A percentile compares a stretch with the other conserved stretches of the same genome.
Conservation (phyloP, 2,797 vertebrate species). For the Fundulus diaphanus region DNA sequence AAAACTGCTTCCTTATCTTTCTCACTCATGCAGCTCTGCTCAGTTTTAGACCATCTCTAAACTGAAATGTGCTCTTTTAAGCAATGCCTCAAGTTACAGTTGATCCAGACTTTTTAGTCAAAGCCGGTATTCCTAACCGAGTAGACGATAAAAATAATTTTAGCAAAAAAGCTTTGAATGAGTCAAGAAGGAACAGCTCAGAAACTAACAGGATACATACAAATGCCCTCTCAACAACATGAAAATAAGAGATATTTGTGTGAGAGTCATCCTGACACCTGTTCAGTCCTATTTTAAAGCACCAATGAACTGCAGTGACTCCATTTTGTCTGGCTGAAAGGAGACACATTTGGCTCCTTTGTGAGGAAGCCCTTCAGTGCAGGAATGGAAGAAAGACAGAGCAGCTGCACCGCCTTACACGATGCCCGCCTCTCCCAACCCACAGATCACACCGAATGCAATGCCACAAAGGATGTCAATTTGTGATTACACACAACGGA, state of each 20-base stretch:
- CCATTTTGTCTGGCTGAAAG: conserved; percentile 60
- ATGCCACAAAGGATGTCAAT: conserved; percentile 65
- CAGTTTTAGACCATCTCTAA: conserved; percentile 13
- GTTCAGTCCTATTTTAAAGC: conserved; percentile 58
- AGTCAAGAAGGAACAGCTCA: conserved; percentile 5
- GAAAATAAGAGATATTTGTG: conserved; percentile 31
- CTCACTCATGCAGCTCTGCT: conserved; percentile 23
- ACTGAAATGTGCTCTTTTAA: conserved; percentile 5
- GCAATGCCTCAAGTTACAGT: background rate
- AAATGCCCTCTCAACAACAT: conserved; percentile 27
- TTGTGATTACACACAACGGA: conserved; percentile 67
- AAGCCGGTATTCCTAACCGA: conserved; percentile 15
- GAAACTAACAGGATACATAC: conserved; percentile 14
- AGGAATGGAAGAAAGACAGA: conserved; percentile 53
- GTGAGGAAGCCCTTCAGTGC: conserved; percentile 61
- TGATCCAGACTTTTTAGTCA: conserved; percentile 3
- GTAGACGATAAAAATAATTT: conserved; percentile 21
- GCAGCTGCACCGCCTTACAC: conserved; percentile 65
- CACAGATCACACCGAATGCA: conserved; percentile 57
- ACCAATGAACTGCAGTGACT: conserved; percentile 54
- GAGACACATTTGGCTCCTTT: conserved; percentile 62
- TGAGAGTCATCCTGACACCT: conserved; percentile 55
- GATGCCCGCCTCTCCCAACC: conserved; percentile 52
- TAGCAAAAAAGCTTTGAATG: conserved; percentile 17
- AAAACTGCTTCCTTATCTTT: conserved; percentile 44